Evolutionary conservation across 2,888 invertebrate species (phyloP).

Genomic region (Pharmacophagus antenor): DNA sequence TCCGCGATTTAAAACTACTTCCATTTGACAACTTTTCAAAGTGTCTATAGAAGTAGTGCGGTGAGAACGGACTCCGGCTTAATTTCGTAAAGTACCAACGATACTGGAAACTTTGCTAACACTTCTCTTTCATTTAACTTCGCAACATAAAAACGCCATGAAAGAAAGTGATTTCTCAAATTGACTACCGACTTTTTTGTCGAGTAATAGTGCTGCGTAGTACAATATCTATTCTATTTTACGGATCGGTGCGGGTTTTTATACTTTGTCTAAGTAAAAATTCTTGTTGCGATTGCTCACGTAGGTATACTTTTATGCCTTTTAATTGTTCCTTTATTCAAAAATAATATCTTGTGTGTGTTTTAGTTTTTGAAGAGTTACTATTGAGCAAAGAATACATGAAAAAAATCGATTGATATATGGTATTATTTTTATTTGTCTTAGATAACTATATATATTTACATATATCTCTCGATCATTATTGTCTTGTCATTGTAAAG

Average conservation of each 20-base stretch:
- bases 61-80: slow-evolving; percentile 17
- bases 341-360: too few species aligned
- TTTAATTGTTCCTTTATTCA: too few species aligned
- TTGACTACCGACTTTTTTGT: slow-evolving; percentile 23
- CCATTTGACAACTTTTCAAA: slow-evolving; percentile 26
- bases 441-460: too few species aligned
- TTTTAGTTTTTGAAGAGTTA: too few species aligned
- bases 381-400: too few species aligned
- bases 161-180: slow-evolving; percentile 30
- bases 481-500: too few species aligned
- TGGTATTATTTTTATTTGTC: too few species aligned
- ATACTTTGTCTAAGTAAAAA: background rate
- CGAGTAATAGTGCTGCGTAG: slow-evolving; percentile 1
- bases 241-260: background rate
- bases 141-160: slow-evolving; percentile 21
- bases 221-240: background rate
- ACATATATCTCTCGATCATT: too few species aligned
- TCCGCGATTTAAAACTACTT: slow-evolving; percentile 19
- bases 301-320: too few species aligned
- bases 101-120: slow-evolving; percentile 26
- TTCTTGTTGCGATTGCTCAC: background rate
- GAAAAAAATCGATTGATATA: too few species aligned
- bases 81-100: slow-evolving; percentile 28
- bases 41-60: slow-evolving; percentile 22
- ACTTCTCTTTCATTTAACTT: slow-evolving; percentile 29